A percentile compares a stretch with the other conserved stretches of the same genome.
These are phyloP conservation scores for Melanophora roralis DNA, from an alignment of 2,888 invertebrate species.

Conservation along the genomic window DNA sequence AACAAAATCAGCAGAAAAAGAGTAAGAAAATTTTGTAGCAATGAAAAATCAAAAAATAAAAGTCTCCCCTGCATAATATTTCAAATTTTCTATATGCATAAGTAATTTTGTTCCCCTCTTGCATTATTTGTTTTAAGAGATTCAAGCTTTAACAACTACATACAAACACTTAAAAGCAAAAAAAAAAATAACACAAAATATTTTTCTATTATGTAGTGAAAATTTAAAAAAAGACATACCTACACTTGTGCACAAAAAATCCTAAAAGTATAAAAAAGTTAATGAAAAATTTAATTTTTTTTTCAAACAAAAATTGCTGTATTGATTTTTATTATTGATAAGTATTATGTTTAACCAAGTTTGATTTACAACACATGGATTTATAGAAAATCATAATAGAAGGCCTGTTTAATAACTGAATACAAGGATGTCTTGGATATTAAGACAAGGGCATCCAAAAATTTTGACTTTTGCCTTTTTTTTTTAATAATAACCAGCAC, in stretches of 20 bases:
- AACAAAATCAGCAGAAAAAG: not conserved
- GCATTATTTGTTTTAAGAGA: slow-evolving; percentile 6
- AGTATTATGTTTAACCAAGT: no score
- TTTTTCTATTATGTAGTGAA: no score
- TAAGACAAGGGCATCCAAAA: no score
- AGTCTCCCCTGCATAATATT: slow-evolving; percentile 56
- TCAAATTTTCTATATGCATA: slow-evolving; percentile 42
- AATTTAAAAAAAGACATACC: not conserved
- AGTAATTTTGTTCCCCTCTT: slow-evolving; percentile 19
- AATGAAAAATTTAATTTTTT: no score
- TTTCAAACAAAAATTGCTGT: no score
- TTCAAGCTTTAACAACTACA: slow-evolving; percentile 60
- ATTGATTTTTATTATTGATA: no score
- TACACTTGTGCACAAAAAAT: slow-evolving; percentile 1
- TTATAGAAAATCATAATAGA: no score
- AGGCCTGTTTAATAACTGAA: no score
- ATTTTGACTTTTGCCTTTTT: no score
- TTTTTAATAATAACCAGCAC: no score
- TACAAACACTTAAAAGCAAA: slow-evolving; percentile 52
- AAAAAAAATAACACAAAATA: slow-evolving; percentile 22
- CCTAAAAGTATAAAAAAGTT: not conserved
- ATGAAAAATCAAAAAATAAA: slow-evolving; percentile 59
- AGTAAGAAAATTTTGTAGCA: not conserved
- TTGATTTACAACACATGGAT: no score
- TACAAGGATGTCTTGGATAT: no score